These are phyloP conservation scores for Leptinotarsa juncta DNA, from an alignment of 2,888 invertebrate species.

Conservation along the genomic window DNA sequence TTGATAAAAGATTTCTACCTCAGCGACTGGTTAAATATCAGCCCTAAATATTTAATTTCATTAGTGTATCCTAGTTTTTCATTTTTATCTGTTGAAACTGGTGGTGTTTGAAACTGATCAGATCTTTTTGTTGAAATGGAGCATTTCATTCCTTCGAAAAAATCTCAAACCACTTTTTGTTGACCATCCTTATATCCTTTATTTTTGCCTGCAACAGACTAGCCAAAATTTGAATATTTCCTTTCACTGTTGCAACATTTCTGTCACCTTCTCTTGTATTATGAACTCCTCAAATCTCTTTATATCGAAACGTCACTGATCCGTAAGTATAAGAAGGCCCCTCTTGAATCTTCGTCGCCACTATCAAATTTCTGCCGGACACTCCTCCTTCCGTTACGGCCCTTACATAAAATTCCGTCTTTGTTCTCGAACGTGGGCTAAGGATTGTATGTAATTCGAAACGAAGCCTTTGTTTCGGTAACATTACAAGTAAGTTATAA, in stretches of 20 bases:
- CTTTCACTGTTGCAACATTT: not conserved
- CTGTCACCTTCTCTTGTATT: not conserved
- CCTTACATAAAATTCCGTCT: slow-evolving; percentile 37
- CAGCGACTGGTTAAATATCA: too few species aligned
- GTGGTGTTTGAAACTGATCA: too few species aligned
- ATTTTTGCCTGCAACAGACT: too few species aligned
- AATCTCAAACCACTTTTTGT: too few species aligned
- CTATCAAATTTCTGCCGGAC: slow-evolving; percentile 39
- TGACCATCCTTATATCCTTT: too few species aligned
- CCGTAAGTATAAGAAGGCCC: slow-evolving; percentile 28
- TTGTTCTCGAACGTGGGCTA: slow-evolving; percentile 37
- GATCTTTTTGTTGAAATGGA: too few species aligned
- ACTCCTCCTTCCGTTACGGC: slow-evolving; percentile 36
- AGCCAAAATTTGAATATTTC: not conserved
- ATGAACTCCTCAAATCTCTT: slow-evolving; percentile 7
- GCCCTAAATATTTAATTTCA: too few species aligned
- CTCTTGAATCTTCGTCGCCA: slow-evolving; percentile 13
- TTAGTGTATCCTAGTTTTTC: too few species aligned
- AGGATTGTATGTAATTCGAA: slow-evolving; percentile 31
- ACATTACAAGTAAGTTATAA: slow-evolving; percentile 26
- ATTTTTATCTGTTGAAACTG: too few species aligned
- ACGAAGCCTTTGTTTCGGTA: slow-evolving; percentile 30
- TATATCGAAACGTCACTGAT: slow-evolving; percentile 37
- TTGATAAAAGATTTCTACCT: too few species aligned
- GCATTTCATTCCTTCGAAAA: too few species aligned